phyloP scores from a whole-genome alignment of 2,888 invertebrate species.

The Dyspetes luteomarginatus region DNA sequence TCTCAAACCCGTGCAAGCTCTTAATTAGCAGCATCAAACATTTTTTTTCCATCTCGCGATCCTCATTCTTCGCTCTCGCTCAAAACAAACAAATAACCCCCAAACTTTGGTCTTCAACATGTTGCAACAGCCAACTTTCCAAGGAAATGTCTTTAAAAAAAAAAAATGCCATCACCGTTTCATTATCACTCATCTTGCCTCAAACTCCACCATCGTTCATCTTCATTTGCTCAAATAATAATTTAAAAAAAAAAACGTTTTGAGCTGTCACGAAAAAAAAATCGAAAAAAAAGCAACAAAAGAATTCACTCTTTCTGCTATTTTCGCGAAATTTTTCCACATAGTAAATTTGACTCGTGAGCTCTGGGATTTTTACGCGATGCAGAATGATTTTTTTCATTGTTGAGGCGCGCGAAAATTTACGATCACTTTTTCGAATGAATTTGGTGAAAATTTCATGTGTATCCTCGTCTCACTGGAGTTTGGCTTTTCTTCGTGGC shows the following conservation, averaged over 20 bases:
- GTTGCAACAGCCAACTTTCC: not conserved
- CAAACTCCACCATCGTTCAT: conserved; percentile 1
- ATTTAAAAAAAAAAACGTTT: conserved; percentile 14
- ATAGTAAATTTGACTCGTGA: too few species aligned
- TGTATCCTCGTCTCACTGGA: conserved; percentile 77
- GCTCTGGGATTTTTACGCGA: too few species aligned
- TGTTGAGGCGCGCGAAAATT: not conserved
- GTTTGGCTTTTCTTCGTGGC: conserved; percentile 74
- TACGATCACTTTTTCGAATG: conserved; percentile 19
- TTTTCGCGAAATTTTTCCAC: not conserved
- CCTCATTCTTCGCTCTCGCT: conserved; percentile 3
- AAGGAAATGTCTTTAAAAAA: conserved; percentile 50
- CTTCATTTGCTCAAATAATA: conserved; percentile 20
- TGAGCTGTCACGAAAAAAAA: too few species aligned
- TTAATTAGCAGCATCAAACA: not conserved
- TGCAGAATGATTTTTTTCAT: not conserved
- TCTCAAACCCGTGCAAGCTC: not conserved
- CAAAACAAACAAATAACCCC: conserved; percentile 26
- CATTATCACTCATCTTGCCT: not conserved
- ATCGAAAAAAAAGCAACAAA: too few species aligned
- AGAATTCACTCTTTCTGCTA: not conserved
- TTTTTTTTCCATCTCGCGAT: too few species aligned
- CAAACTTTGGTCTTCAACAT: conserved; percentile 44
- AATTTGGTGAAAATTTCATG: too few species aligned
- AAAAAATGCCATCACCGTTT: conserved; percentile 45